phyloP scores from a whole-genome alignment of 1,140 invertebrate genomes.

The Eriosoma lanigerum region DNA sequence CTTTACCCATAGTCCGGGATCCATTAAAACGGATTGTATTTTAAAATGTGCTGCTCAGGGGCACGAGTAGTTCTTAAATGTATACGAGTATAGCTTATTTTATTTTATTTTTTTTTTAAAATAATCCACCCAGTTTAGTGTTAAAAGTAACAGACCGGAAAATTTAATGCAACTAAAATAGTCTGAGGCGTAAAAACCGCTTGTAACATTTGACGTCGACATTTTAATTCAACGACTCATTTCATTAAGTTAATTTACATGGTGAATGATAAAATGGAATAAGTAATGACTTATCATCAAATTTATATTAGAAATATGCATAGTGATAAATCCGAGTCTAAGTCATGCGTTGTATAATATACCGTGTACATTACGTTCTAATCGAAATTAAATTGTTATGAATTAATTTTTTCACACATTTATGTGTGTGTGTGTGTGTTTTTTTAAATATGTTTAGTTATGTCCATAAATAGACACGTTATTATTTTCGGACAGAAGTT shows the following conservation, averaged over 20 bases:
- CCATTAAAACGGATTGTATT: slow-evolving; percentile 44
- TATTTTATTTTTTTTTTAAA: slow-evolving; percentile 12
- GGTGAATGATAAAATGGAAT: neutral
- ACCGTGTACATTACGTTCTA: too few species aligned
- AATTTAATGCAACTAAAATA: slow-evolving; percentile 38
- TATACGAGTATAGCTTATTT: slow-evolving; percentile 18
- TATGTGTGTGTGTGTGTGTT: too few species aligned
- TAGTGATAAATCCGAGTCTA: neutral
- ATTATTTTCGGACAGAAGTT: too few species aligned
- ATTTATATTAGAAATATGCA: neutral
- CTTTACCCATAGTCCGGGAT: neutral
- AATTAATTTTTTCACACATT: too few species aligned
- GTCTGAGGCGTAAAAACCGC: slow-evolving; percentile 11
- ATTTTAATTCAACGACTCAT: slow-evolving; percentile 26
- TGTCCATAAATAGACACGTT: too few species aligned
- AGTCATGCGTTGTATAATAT: neutral
- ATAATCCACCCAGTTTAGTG: slow-evolving; percentile 23
- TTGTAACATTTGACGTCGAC: slow-evolving; percentile 11
- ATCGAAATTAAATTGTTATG: too few species aligned
- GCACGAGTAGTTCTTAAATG: slow-evolving; percentile 19
- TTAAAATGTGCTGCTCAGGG: slow-evolving; percentile 10
- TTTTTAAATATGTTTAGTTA: too few species aligned
- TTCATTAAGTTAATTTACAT: neutral
- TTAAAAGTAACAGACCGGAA: slow-evolving; percentile 30
- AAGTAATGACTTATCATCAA: neutral